Base-by-base conservation (phyloP, 2,113 vertebrate species). In the Chionomys nivalis region DNA sequence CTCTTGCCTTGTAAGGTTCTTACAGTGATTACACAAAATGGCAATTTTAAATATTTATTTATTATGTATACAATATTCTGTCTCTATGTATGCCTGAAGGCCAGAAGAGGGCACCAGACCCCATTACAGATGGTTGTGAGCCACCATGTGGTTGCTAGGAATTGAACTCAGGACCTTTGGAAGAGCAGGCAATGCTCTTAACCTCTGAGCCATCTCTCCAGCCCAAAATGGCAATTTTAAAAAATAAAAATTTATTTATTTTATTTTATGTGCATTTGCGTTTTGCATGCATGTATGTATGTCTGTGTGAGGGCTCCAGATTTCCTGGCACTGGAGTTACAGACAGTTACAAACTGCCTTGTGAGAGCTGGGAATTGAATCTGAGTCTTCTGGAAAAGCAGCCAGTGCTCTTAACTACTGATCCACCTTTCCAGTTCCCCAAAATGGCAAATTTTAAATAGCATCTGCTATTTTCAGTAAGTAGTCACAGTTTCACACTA, bases 401-500 rank as follows among this genome's bases (percentile, higher is more conserved):
- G 70, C 36, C 8, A 73, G 70, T 73, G 70, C 70, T n/a, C 36
- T 72, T 72, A 72, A 72, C 36, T n/a, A n/a, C 70, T 72, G 70
- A 72, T 19, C 70, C 36, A 73, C 70, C n/a, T 73, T n/a, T 73
- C 70, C 17, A 39, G 70, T 73, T 73, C 36, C 70, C 70, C n/a
- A 19, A 90, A 58, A 44, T 85, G 16, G 23, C 83, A 8, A 11
- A 70, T 31, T 23, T 70, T 39, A 83, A 66, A 95, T 19, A 31
- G 75, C 94, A 5, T 87, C 13, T 91, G 12, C 88, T 95, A 8
- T 82, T 96, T 95, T 92, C 66, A 78, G 42, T 72, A 68, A 87
- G 55, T n/a, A n/a, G n/a, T n/a, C n/a, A n/a, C 39, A 86, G 42
- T 92, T 95, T 49, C 16, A 88, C 17, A 52, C 66, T 73, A 85